Conservation (phyloP, 2,888 invertebrate genomes). For the Orchesella flavescens region DNA sequence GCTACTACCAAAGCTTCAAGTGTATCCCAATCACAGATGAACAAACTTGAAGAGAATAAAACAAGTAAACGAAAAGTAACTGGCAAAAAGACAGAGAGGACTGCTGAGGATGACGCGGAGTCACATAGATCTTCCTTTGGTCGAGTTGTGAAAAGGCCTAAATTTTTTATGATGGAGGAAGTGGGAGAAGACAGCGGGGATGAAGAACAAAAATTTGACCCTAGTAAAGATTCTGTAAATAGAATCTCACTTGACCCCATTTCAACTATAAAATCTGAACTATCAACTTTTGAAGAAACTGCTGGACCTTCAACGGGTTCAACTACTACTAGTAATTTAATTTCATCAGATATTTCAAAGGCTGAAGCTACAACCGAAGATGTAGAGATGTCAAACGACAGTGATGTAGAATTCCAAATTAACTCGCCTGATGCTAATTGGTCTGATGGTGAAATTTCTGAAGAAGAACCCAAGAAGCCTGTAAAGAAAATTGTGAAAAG, state of each 20-base stretch:
- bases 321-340: not conserved
- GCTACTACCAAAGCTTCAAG: too few relatives aligned
- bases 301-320: too few relatives aligned
- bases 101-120: not conserved
- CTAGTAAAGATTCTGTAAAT: too few relatives aligned
- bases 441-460: not conserved
- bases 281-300: not conserved
- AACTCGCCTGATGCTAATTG: constrained; percentile 1
- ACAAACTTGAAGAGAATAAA: not conserved
- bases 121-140: constrained; percentile 48
- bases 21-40: not conserved
- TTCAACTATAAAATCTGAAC: not conserved
- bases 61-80: not conserved
- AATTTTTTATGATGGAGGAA: constrained; percentile 35
- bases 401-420: not conserved
- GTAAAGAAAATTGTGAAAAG: not conserved
- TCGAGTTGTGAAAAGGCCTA: constrained; percentile 42
- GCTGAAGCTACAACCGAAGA: not conserved
- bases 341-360: not conserved
- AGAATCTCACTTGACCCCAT: too few relatives aligned
- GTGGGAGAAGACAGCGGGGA: not conserved
- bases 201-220: constrained; percentile 33
- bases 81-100: not conserved
- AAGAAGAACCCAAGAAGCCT: not conserved
- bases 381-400: not conserved